These are phyloP conservation scores for Zosterops borbonicus DNA, from an alignment of 2,113 vertebrate genomes.

Conservation along the genomic window DNA sequence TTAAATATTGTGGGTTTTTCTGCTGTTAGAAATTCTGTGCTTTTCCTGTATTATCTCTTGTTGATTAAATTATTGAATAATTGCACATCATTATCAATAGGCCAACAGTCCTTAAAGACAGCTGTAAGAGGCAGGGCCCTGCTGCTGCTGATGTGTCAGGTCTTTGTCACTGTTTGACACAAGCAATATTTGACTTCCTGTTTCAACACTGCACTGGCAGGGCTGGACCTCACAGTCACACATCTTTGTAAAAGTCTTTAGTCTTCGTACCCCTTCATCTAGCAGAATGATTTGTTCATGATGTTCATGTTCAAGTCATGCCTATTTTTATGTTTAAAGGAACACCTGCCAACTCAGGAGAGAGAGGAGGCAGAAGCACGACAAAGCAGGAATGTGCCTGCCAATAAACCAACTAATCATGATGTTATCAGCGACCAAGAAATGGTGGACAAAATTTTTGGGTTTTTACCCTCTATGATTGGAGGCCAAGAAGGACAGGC, in stretches of 20 bases:
- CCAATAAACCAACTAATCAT: conserved; percentile 67
- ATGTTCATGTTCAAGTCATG: not conserved
- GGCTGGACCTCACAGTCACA: not conserved
- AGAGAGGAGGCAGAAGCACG: conserved; percentile 58
- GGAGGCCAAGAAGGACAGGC: conserved; percentile 84
- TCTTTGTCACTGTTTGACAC: not conserved
- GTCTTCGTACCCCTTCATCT: not conserved
- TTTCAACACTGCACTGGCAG: not conserved
- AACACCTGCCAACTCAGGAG: conserved; percentile 59
- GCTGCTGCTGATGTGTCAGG: not conserved
- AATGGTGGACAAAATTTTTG: conserved; percentile 92
- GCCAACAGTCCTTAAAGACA: not conserved
- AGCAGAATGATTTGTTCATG: not conserved
- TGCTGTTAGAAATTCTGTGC: not conserved
- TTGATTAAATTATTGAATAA: not conserved
- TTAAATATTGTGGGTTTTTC: not conserved
- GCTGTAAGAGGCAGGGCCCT: not conserved
- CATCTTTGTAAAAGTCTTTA: not conserved
- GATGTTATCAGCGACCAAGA: conserved; percentile 79
- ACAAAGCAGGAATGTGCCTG: conserved; percentile 46
- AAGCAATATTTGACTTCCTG: not conserved
- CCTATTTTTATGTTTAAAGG: conserved; percentile 68
- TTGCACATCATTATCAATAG: not conserved
- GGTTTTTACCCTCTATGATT: conserved; percentile 84
- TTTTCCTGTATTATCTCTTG: not conserved